Evolutionary conservation across 2,797 vertebrate species (phyloP).

Genomic region (Chrosomus eos): DNA sequence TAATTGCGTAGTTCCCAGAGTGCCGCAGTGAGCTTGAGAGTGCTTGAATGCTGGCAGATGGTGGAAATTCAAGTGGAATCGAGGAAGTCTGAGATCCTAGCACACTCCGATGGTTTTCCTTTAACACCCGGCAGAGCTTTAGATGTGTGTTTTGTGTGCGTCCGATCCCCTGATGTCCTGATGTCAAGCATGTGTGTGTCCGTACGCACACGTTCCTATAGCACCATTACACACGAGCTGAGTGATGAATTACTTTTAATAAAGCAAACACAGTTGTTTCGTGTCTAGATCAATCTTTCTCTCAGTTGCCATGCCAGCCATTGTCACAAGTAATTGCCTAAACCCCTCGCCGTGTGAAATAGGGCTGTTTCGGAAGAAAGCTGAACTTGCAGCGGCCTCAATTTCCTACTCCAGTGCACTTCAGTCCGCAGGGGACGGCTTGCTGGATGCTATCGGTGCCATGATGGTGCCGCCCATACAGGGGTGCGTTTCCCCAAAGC

Average conservation of each 20-base stretch:
- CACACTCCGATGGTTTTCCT: slow-evolving; percentile 43
- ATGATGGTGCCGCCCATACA: slow-evolving; percentile 10
- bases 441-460: slow-evolving; percentile 27
- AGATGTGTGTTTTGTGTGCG: slow-evolving; percentile 36
- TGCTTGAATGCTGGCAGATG: slow-evolving; percentile 14
- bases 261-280: slow-evolving; percentile 63
- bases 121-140: slow-evolving; percentile 36
- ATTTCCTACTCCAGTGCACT: slow-evolving; percentile 61
- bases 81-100: slow-evolving; percentile 17
- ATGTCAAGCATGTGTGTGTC: neutral
- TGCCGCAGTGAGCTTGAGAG: slow-evolving; percentile 21
- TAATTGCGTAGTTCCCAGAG: slow-evolving; percentile 27
- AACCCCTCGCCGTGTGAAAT: slow-evolving; percentile 60
- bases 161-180: slow-evolving; percentile 21
- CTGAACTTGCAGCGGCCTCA: slow-evolving; percentile 58
- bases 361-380: slow-evolving; percentile 52
- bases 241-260: slow-evolving; percentile 67
- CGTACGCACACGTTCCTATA: slow-evolving; percentile 11
- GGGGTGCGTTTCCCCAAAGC: too few species aligned
- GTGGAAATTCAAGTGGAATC: neutral
- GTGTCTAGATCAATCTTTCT: slow-evolving; percentile 63
- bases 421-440: slow-evolving; percentile 40
- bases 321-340: slow-evolving; percentile 63
- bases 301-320: slow-evolving; percentile 60
- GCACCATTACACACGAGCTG: slow-evolving; percentile 56